phyloP scores from a whole-genome alignment of 2,113 vertebrate genomes.

The human region DNA sequence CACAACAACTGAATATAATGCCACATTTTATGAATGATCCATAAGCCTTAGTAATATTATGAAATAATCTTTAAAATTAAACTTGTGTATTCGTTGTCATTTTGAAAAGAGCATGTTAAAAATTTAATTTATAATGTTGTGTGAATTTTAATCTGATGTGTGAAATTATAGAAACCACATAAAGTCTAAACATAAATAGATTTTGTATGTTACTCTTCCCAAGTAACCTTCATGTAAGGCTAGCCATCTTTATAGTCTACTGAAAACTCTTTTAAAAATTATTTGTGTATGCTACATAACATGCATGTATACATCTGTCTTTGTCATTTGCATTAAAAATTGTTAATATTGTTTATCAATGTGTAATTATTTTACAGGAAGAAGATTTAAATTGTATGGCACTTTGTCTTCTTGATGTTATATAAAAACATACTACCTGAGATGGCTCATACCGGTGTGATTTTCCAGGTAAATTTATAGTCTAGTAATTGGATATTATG shows the following conservation, averaged over 20 bases:
- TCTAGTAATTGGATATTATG: neutral
- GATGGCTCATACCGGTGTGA: neutral
- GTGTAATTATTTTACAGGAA: neutral
- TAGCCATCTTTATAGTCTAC: neutral
- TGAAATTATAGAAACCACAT: constrained; percentile 10
- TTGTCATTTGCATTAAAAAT: neutral
- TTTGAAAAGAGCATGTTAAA: constrained; percentile 34
- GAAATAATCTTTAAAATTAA: neutral
- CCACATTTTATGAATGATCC: neutral
- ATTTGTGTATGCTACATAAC: neutral
- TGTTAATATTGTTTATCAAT: neutral
- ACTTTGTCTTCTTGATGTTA: neutral
- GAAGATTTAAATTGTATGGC: neutral
- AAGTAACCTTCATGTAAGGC: neutral
- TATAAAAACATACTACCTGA: neutral
- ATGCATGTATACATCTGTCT: neutral
- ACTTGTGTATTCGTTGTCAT: neutral
- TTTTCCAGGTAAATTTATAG: neutral
- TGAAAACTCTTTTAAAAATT: neutral
- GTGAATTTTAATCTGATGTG: constrained; percentile 48
- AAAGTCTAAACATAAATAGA: constrained; percentile 27
- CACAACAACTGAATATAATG: neutral
- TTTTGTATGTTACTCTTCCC: constrained; percentile 10
- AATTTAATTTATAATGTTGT: neutral
- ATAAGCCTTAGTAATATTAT: neutral